Evolutionary conservation across 2,113 vertebrate genomes (phyloP).

Genomic region (Zosterops pallidus): DNA sequence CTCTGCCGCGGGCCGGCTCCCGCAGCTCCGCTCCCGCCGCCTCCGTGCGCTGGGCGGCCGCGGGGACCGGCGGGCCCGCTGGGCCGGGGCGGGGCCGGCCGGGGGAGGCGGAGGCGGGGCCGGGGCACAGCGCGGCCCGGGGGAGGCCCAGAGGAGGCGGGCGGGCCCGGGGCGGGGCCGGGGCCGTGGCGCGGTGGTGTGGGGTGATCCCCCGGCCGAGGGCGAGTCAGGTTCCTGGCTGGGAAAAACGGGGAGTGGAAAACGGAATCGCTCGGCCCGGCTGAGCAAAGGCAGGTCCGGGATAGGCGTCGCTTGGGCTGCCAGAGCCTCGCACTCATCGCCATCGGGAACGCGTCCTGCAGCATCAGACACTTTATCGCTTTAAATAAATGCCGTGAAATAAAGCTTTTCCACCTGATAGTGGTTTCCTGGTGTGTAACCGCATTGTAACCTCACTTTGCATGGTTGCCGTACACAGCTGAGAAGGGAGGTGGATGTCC

Average conservation of each 20-base stretch:
- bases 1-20: too few species aligned
- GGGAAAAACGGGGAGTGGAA: not conserved
- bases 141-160: too few species aligned
- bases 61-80: too few species aligned
- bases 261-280: too few species aligned
- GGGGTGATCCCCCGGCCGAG: not conserved
- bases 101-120: too few species aligned
- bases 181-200: not conserved
- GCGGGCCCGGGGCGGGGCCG: not conserved
- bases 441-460: not conserved
- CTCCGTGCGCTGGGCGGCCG: too few species aligned
- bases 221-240: fast-evolving
- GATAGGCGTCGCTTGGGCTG: not conserved
- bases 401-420: not conserved
- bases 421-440: not conserved
- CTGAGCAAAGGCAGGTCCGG: too few species aligned
- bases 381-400: not conserved
- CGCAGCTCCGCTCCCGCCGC: too few species aligned
- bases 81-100: too few species aligned
- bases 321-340: fast-evolving
- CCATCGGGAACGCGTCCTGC: not conserved
- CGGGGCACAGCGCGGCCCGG: too few species aligned
- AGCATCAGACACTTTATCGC: not conserved
- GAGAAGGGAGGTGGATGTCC: not conserved
- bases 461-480: not conserved